A percentile compares a stretch with the other conserved stretches of the same genome.
phyloP scores from a whole-genome alignment of 1,140 invertebrate genomes.

The Polypedilum pembai region DNA sequence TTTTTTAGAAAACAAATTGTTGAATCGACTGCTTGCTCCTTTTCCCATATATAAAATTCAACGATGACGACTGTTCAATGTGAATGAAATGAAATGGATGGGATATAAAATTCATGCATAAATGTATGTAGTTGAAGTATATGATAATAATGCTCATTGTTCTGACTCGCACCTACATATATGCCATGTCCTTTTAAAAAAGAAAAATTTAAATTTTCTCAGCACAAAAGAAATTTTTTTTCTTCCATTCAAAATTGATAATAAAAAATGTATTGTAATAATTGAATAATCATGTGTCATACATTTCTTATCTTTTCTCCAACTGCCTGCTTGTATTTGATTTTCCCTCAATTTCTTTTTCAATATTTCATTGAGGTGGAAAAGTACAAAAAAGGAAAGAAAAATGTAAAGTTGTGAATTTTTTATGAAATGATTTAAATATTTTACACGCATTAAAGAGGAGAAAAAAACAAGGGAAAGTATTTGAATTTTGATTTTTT shows the following conservation, averaged over 20 bases:
- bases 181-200: no score
- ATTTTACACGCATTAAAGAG: background rate
- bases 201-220: no score
- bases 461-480: background rate
- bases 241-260: background rate
- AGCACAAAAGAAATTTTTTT: no score
- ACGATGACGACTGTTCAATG: background rate
- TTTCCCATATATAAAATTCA: background rate
- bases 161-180: no score
- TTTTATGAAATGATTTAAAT: conserved; percentile 28
- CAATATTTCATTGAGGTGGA: conserved; percentile 13
- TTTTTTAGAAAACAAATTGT: conserved; percentile 17
- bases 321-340: background rate
- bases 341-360: conserved; percentile 5
- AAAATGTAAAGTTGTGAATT: background rate
- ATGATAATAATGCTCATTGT: no score
- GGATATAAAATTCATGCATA: no score
- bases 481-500: no score
- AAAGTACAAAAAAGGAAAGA: background rate
- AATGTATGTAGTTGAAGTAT: no score
- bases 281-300: conserved; percentile 28
- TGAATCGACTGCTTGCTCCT: background rate
- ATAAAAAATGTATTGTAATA: conserved; percentile 22
- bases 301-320: background rate
- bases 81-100: background rate